Conservation (phyloP, 2,888 invertebrate genomes). For the Campaea margaritaria region DNA sequence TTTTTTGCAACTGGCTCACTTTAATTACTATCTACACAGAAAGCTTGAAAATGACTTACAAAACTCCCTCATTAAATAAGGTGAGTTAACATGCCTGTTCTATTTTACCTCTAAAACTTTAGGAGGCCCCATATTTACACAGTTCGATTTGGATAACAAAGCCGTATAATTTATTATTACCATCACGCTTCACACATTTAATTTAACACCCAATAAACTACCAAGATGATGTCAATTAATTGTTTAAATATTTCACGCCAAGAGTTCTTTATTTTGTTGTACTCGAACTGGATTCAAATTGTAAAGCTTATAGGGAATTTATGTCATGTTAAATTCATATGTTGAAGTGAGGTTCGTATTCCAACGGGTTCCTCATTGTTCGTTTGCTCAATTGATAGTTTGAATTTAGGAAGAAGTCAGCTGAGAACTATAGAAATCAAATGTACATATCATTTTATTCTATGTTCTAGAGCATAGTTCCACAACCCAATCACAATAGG, state of each 20-base stretch:
- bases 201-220: slow-evolving; percentile 38
- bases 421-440: too few relatives aligned
- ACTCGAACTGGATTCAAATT: slow-evolving; percentile 2
- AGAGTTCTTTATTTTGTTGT: background rate
- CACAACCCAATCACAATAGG: too few relatives aligned
- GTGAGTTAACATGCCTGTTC: background rate
- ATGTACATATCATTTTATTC: too few relatives aligned
- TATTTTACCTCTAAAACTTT: background rate
- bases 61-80: too few relatives aligned
- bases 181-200: slow-evolving; percentile 43
- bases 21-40: too few relatives aligned
- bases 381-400: too few relatives aligned
- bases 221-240: slow-evolving; percentile 44
- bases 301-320: slow-evolving; percentile 12
- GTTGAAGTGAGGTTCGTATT: too few relatives aligned
- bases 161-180: slow-evolving; percentile 26
- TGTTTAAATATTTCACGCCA: slow-evolving; percentile 26
- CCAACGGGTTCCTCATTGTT: too few relatives aligned
- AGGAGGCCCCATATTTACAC: slow-evolving; percentile 5
- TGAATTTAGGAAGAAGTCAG: too few relatives aligned
- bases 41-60: too few relatives aligned
- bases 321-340: background rate
- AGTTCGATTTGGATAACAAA: slow-evolving; percentile 19
- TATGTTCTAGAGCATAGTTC: too few relatives aligned
- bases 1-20: too few relatives aligned